phyloP scores from a whole-genome alignment of 2,113 vertebrate species.

The Podiceps cristatus region DNA sequence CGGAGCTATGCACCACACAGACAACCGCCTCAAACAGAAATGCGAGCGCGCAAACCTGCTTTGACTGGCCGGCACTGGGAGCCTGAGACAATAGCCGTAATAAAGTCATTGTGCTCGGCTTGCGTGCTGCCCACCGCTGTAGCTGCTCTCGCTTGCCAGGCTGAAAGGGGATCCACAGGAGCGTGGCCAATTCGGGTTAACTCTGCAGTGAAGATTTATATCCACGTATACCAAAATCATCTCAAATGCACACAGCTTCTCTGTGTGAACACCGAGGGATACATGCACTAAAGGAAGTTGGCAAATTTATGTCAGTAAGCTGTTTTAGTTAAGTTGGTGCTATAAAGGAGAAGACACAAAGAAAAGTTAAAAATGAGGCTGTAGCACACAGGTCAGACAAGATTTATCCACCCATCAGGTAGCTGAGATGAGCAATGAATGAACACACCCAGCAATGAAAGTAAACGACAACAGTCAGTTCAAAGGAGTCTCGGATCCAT shows the following conservation, averaged over 20 bases:
- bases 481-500: slow-evolving; percentile 13
- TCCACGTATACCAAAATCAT: background rate
- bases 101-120: background rate
- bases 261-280: accelerated
- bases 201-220: background rate
- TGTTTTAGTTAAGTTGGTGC: background rate
- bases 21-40: background rate
- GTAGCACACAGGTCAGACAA: background rate
- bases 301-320: background rate
- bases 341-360: background rate
- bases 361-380: background rate
- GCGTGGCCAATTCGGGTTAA: background rate
- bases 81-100: background rate
- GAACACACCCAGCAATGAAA: background rate
- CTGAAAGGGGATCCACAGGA: background rate
- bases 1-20: background rate
- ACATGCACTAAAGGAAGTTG: accelerated
- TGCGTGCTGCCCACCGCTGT: accelerated
- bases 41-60: background rate
- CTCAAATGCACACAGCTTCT: background rate
- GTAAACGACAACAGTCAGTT: background rate
- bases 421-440: background rate
- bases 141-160: background rate
- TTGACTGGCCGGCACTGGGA: background rate
- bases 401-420: background rate